phyloP scores from a whole-genome alignment of 2,888 invertebrate genomes.

The Yponomeuta evonymella region DNA sequence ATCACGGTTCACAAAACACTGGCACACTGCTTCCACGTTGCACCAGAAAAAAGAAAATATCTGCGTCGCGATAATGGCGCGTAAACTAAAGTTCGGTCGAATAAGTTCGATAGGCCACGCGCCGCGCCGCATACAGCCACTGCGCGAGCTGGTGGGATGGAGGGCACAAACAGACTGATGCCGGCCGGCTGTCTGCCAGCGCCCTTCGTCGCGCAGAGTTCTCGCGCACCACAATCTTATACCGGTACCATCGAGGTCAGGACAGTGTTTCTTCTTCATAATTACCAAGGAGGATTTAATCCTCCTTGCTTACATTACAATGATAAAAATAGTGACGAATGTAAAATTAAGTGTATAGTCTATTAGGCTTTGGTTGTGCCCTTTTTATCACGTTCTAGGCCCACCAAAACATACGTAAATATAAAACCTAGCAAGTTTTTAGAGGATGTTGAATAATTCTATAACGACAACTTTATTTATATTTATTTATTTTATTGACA shows the following conservation, averaged over 20 bases:
- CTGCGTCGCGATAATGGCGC: slow-evolving; percentile 41
- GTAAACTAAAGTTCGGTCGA: slow-evolving; percentile 46
- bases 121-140: slow-evolving; percentile 31
- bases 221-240: slow-evolving; percentile 53
- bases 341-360: too few relatives aligned
- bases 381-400: too few relatives aligned
- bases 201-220: slow-evolving; percentile 53
- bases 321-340: too few relatives aligned
- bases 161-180: slow-evolving; percentile 48
- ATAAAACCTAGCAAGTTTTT: too few relatives aligned
- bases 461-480: too few relatives aligned
- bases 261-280: too few relatives aligned
- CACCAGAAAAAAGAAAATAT: slow-evolving; percentile 28
- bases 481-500: too few relatives aligned
- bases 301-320: too few relatives aligned
- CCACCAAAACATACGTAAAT: too few relatives aligned
- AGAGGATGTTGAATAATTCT: too few relatives aligned
- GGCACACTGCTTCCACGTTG: slow-evolving; percentile 42
- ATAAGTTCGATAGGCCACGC: slow-evolving; percentile 54
- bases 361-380: too few relatives aligned
- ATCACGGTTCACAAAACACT: slow-evolving; percentile 36
- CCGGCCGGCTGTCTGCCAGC: slow-evolving; percentile 35
- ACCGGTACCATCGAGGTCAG: slow-evolving; percentile 22
- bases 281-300: too few relatives aligned
- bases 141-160: slow-evolving; percentile 38